A percentile compares a stretch with the other conserved stretches of the same genome.
These are phyloP conservation scores for Micrasema minimum DNA, from an alignment of 1,140 invertebrate genomes.

Conservation along the genomic window DNA sequence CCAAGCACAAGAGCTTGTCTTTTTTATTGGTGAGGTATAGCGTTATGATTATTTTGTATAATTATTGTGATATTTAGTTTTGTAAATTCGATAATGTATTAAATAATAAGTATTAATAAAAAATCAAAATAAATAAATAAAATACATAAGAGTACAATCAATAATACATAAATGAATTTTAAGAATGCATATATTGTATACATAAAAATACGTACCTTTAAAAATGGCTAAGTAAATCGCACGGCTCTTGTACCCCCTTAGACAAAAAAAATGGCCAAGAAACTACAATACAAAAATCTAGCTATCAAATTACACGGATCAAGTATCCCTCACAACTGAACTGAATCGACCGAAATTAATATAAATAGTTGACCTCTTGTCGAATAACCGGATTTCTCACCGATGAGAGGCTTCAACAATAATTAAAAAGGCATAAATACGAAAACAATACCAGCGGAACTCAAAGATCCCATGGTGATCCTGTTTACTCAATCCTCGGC, in stretches of 20 bases:
- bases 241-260: constrained; percentile 10
- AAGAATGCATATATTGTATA: too few species aligned
- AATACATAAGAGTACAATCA: too few species aligned
- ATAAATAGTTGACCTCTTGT: constrained; percentile 21
- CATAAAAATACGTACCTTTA: background rate
- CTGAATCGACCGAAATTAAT: constrained; percentile 18
- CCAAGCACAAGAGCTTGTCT: too few species aligned
- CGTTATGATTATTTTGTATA: too few species aligned
- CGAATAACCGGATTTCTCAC: constrained; percentile 34
- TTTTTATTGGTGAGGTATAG: too few species aligned
- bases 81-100: too few species aligned
- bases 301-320: constrained; percentile 27
- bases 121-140: too few species aligned
- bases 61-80: too few species aligned
- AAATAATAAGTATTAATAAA: too few species aligned
- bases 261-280: background rate
- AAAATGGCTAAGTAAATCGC: constrained; percentile 4
- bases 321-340: constrained; percentile 10
- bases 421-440: constrained; percentile 45
- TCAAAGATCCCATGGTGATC: constrained; percentile 32
- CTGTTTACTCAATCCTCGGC: constrained; percentile 36
- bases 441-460: constrained; percentile 40
- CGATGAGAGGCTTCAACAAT: constrained; percentile 27
- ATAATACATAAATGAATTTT: too few species aligned
- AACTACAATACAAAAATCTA: background rate